Conservation (phyloP, 2,888 invertebrate genomes). For the Tetranychus piercei region DNA sequence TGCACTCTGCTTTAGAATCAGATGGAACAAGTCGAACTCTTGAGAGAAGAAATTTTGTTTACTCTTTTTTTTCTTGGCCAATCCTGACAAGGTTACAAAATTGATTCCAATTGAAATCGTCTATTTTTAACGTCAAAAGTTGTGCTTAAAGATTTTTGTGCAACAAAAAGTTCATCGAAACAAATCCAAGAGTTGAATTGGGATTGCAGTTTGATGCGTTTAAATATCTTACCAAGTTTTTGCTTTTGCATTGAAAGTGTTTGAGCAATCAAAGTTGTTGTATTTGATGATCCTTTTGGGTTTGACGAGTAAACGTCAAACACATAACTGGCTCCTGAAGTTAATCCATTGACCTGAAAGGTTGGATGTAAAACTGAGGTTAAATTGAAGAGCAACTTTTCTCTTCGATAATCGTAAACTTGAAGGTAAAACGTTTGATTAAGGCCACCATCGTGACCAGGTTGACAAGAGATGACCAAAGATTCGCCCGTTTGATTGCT, state of each 20-base stretch:
- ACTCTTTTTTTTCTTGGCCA: too few relatives aligned
- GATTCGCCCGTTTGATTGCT: slow-evolving; percentile 70
- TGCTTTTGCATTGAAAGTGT: slow-evolving; percentile 17
- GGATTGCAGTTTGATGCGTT: too few relatives aligned
- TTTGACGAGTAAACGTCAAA: slow-evolving; percentile 63
- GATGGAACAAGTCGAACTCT: too few relatives aligned
- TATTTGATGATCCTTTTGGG: slow-evolving; percentile 42
- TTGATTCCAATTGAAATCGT: too few relatives aligned
- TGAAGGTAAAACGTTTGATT: slow-evolving; percentile 66
- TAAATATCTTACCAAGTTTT: not conserved
- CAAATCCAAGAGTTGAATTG: not conserved
- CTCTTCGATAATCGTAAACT: slow-evolving; percentile 40
- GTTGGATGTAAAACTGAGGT: slow-evolving; percentile 42
- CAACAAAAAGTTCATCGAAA: not conserved
- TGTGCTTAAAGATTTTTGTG: not conserved
- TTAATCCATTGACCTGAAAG: slow-evolving; percentile 47
- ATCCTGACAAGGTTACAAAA: too few relatives aligned
- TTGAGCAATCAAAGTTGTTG: slow-evolving; percentile 20
- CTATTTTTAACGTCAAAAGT: too few relatives aligned
- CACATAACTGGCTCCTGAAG: slow-evolving; percentile 56
- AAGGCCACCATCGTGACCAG: slow-evolving; percentile 76
- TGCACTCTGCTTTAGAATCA: too few relatives aligned
- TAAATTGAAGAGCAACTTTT: slow-evolving; percentile 53
- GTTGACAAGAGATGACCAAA: slow-evolving; percentile 57
- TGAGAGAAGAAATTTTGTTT: too few relatives aligned